Percentiles rank a stretch among this genome's conserved stretches.
Evolutionary conservation across 1,140 invertebrate genomes (phyloP).

Genomic region (Heliconius himera): DNA sequence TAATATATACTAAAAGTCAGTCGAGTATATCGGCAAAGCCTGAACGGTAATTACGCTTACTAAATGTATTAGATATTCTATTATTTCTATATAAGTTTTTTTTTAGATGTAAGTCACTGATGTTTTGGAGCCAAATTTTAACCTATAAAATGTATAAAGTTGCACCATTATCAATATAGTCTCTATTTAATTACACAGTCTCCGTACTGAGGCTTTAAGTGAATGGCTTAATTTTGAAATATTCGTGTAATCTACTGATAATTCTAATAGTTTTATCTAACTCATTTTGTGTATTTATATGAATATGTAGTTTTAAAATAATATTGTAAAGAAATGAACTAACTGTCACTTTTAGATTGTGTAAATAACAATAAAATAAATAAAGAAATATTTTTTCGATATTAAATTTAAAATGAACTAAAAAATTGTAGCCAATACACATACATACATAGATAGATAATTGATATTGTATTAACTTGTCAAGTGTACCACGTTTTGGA

Average conservation of each 20-base stretch:
- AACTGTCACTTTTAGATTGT: background rate
- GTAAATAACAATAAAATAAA: background rate
- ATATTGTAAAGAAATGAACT: background rate
- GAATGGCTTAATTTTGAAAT: slow-evolving; percentile 3
- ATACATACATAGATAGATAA: background rate
- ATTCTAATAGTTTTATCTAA: background rate
- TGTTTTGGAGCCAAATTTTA: background rate
- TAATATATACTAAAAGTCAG: slow-evolving; percentile 5
- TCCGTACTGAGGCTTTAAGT: background rate
- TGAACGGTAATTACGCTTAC: slow-evolving; percentile 69
- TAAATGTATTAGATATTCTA: slow-evolving; percentile 57
- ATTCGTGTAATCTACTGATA: background rate
- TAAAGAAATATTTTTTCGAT: background rate
- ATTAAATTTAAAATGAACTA: background rate
- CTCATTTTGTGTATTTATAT: background rate
- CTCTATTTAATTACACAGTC: background rate
- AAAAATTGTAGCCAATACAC: slow-evolving; percentile 16
- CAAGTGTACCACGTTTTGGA: background rate
- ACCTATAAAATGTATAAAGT: slow-evolving; percentile 2
- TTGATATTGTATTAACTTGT: background rate
- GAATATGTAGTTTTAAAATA: background rate
- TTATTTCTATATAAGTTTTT: slow-evolving; percentile 12
- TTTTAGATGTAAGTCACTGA: background rate
- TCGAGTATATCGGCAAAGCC: slow-evolving; percentile 41
- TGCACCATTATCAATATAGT: background rate